Conservation (phyloP, 2,888 invertebrate species). For the Leptinotarsa peninsularis region DNA sequence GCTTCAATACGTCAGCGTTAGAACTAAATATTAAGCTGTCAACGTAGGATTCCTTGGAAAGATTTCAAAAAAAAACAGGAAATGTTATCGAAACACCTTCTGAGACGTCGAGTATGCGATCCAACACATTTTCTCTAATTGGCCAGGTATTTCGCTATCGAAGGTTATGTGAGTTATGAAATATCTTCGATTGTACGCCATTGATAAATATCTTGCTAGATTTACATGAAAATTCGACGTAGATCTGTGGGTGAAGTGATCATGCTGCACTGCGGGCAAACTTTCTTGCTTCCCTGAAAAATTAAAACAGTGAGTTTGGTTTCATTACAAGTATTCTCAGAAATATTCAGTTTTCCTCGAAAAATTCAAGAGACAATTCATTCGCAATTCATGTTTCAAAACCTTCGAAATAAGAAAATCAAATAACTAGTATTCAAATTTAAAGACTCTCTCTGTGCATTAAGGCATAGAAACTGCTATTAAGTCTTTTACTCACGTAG, state of each 20-base stretch:
- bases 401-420: no score
- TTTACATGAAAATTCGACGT: conserved; percentile 88
- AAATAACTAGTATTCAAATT: no score
- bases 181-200: conserved; percentile 27
- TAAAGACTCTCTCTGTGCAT: no score
- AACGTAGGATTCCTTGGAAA: conserved; percentile 18
- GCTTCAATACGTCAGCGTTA: conserved; percentile 46
- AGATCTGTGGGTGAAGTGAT: conserved; percentile 91
- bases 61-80: no score
- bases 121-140: neutral
- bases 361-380: no score
- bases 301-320: conserved; percentile 29
- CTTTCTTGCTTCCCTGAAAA: conserved; percentile 84
- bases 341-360: no score
- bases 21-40: conserved; percentile 25
- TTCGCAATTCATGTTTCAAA: no score
- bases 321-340: no score
- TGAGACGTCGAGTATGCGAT: neutral
- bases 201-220: conserved; percentile 23
- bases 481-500: no score
- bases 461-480: no score
- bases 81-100: conserved; percentile 15
- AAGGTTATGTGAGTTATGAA: conserved; percentile 11
- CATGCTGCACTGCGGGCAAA: conserved; percentile 94
- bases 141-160: neutral